Evolutionary conservation across 2,888 invertebrate species (phyloP), one percentile per base, ranked within the genome.

Genomic region (Drosophila infuscata): DNA sequence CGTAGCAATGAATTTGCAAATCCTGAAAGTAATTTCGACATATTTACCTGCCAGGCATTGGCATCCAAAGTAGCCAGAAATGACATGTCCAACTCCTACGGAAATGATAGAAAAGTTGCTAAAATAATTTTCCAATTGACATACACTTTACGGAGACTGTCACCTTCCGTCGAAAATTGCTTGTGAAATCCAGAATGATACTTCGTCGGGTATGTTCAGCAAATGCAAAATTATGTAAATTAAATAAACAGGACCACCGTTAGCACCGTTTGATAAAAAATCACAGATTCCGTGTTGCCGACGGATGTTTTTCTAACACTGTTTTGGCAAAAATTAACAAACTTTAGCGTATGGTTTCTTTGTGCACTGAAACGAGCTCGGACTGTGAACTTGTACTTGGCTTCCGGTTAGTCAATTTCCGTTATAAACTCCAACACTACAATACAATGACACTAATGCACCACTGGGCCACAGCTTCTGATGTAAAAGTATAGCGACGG

Each of bases 41-140:
- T 54, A 81, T 91, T 93, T 93, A 94, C 94, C 94, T 94, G 94
- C 94, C 94, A 94, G 77, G 94, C 94, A 89, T 94, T 94, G 74
- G 94, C 93, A 89, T 94, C 94, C 86, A 94, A 90, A 76, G 94
- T 94, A 80, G 94, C 94, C 86, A 94, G 92, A 92, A 94, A 94
- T 76, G 94, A 94, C 94, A 94, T 94, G 88, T 93, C 92, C 91
- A 93, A 91, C 89, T 93, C 93, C 93, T 93, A 83, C 69, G 90
- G 82, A 85, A 88, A 85, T 78, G 54, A 79, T 69, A 68, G 65
- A 82, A 80, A 84, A 82, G 68, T 82, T 80, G 70, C 63, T 83
- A 79, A 81, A 79, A 79, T 70, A 74, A 88, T 77, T 85, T 81
- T 54, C 56, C 76, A 67, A 71, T 70, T 68, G 57, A 48, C 53